Conservation (phyloP, 1,140 invertebrate species). For the Tribolium madens region DNA sequence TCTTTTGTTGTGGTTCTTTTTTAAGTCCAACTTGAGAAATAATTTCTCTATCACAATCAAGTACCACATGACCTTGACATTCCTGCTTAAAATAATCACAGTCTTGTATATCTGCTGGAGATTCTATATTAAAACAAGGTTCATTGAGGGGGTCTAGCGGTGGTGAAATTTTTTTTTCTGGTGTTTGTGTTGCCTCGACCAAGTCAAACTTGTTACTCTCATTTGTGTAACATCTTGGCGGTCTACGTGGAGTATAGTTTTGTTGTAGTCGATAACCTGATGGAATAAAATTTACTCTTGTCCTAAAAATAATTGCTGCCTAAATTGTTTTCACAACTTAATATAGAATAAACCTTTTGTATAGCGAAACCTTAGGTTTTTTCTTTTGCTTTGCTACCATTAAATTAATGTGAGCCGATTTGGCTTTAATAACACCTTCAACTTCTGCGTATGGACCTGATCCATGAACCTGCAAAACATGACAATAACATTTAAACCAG, state of each 20-base stretch:
- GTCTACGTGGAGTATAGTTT: neutral
- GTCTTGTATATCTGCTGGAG: too few species aligned
- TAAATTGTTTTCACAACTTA: neutral
- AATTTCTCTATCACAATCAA: too few species aligned
- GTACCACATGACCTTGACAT: too few species aligned
- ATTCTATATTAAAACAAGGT: too few species aligned
- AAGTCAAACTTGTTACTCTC: too few species aligned
- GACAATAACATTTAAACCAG: neutral
- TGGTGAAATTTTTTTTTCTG: too few species aligned
- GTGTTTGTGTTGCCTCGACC: too few species aligned
- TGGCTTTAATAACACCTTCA: neutral
- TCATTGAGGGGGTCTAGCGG: too few species aligned
- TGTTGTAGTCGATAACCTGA: neutral
- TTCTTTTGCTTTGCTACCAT: conserved; percentile 21
- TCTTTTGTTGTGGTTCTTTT: too few species aligned
- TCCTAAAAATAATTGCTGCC: neutral
- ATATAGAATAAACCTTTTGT: neutral
- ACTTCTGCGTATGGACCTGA: neutral
- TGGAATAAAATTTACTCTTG: neutral
- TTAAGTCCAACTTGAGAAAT: too few species aligned
- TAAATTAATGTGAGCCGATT: conserved; percentile 34
- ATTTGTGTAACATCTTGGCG: too few species aligned
- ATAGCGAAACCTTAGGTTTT: neutral
- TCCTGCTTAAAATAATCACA: too few species aligned
- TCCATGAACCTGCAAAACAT: neutral